A percentile compares a stretch with the other conserved stretches of the same genome.
Evolutionary conservation across 1,140 invertebrate species (phyloP).

Genomic region (Drosophila insularis): DNA sequence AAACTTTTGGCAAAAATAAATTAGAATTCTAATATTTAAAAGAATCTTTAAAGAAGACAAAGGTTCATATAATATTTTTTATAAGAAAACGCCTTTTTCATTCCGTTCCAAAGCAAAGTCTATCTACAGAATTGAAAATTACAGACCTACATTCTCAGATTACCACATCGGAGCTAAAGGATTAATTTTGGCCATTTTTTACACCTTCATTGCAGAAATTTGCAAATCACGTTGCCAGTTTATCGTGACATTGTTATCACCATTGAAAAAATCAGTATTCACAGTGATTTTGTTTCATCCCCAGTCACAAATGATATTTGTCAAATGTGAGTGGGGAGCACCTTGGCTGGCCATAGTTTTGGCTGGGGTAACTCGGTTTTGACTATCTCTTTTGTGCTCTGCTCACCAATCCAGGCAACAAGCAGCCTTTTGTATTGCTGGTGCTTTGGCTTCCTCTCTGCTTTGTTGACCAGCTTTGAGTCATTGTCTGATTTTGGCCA

Average conservation of each 20-base stretch:
- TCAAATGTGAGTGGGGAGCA: slow-evolving; percentile 47
- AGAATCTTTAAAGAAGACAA: too few relatives aligned
- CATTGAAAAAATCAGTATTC: slow-evolving; percentile 58
- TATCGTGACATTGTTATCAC: slow-evolving; percentile 61
- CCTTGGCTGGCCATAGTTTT: neutral
- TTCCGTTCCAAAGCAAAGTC: too few relatives aligned
- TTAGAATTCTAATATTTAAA: too few relatives aligned
- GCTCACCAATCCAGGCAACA: slow-evolving; percentile 25
- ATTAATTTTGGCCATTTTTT: slow-evolving; percentile 17
- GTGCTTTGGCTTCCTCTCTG: slow-evolving; percentile 21
- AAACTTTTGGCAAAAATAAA: too few relatives aligned
- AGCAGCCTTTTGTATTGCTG: slow-evolving; percentile 58
- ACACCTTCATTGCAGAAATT: slow-evolving; percentile 26
- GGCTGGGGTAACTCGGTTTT: slow-evolving; percentile 24
- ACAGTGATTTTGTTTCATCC: slow-evolving; percentile 50
- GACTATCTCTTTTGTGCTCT: slow-evolving; percentile 35
- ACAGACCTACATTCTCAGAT: slow-evolving; percentile 10
- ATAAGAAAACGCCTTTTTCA: too few relatives aligned
- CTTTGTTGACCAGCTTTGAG: slow-evolving; percentile 35
- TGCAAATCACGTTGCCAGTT: slow-evolving; percentile 52
- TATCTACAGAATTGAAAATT: neutral
- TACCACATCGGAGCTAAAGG: slow-evolving; percentile 23
- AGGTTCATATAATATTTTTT: too few relatives aligned
- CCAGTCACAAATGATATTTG: slow-evolving; percentile 51
- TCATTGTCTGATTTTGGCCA: slow-evolving; percentile 64